These are phyloP conservation scores for Archivesica marissinica DNA, from an alignment of 1,140 invertebrate species.

Conservation along the genomic window DNA sequence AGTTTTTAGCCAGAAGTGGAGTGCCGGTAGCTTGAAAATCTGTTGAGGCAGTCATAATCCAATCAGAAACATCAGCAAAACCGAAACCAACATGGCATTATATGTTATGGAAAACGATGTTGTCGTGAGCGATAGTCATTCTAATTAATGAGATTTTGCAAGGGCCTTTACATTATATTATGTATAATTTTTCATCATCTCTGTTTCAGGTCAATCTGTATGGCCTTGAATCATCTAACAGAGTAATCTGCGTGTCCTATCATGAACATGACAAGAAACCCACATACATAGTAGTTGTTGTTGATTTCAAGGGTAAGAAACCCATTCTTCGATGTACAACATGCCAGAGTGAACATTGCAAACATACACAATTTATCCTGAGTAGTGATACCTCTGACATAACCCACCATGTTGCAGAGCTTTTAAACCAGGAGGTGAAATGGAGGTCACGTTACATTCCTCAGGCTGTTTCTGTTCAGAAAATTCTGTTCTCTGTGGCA, in stretches of 20 bases:
- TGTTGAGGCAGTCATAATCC: no score
- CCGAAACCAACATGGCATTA: no score
- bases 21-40: no score
- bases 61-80: no score
- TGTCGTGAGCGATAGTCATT: no score
- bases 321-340: conserved; percentile 6
- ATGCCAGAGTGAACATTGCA: background rate
- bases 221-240: background rate
- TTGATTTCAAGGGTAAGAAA: conserved; percentile 1
- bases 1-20: no score
- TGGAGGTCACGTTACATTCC: conserved; percentile 6
- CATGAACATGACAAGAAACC: background rate
- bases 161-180: no score
- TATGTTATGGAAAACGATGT: no score
- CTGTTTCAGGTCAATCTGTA: background rate
- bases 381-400: background rate
- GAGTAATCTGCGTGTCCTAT: background rate
- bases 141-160: no score
- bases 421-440: background rate
- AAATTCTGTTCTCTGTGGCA: background rate
- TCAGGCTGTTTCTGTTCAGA: background rate
- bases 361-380: background rate
- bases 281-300: background rate
- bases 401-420: background rate
- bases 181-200: no score